These are phyloP conservation scores for Myocastor coypus DNA, from an alignment of 2,113 vertebrate genomes.

Conservation along the genomic window DNA sequence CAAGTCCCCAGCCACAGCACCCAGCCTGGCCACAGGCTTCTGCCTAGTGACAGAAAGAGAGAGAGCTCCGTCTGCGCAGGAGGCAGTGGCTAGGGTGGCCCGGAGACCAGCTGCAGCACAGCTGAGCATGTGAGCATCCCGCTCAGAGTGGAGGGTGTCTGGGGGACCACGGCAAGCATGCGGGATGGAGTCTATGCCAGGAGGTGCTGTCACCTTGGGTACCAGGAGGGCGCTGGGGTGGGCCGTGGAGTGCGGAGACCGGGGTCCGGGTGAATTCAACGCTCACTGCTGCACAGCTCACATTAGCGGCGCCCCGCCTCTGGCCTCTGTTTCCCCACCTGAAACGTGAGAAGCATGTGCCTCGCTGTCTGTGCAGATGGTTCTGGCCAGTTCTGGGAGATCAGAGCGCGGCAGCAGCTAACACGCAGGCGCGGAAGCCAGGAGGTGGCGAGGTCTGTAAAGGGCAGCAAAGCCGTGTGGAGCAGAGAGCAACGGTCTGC, in stretches of 20 bases:
- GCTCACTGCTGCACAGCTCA: not conserved
- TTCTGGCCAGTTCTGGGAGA: not conserved
- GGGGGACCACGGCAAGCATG: not conserved
- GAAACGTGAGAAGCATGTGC: not conserved
- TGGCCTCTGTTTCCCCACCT: not conserved
- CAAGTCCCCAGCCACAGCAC: slow-evolving; percentile 64
- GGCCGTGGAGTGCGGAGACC: not conserved
- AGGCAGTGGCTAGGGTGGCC: not conserved
- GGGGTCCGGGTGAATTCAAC: not conserved
- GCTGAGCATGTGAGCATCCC: too few species aligned
- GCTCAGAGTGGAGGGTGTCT: not conserved
- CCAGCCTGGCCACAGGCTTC: slow-evolving; percentile 44
- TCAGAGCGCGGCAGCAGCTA: not conserved
- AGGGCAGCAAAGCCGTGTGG: not conserved
- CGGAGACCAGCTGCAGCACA: not conserved
- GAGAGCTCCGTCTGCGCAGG: not conserved
- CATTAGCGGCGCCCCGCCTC: not conserved
- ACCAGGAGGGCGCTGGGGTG: not conserved
- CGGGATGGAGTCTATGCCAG: not conserved
- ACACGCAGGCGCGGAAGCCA: not conserved
- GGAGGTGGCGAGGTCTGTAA: not conserved
- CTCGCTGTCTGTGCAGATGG: not conserved
- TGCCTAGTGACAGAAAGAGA: slow-evolving; percentile 64
- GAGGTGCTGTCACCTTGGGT: not conserved
- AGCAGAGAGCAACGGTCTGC: not conserved